Evolutionary conservation across 2,888 invertebrate genomes (phyloP), one percentile per base, ranked within the genome.

Genomic region (Polia nebulosa): DNA sequence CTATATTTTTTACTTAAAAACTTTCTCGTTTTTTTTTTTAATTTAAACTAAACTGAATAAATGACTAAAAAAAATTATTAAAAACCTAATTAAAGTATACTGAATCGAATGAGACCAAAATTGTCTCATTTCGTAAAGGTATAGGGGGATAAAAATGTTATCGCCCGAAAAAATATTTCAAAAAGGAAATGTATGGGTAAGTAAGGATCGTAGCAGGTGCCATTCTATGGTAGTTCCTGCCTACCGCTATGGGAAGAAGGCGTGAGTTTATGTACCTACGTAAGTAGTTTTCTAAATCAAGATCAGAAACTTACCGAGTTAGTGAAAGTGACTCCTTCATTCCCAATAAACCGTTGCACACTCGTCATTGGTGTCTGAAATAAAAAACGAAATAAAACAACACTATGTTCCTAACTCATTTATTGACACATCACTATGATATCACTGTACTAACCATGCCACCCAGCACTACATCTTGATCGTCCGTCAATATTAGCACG

Each of bases 401-500:
- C 81, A 75, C 45, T 61, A 83, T 85, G 0, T 84, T 85, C 84
- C 80, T 87, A 89, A 87, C 79, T 76, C 88, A 93, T 92, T 92
- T 92, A 92, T 92, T 93, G 78, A 15, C 76, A 80, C 75, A 84
- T 80, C 79, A 81, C 76, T 76, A 80, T 64, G 63, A 76, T 76
- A 80, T 64, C 66, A 76, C 57, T 62, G 51, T 76, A 95, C 96
- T 96, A 96, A 98, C 97, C 96, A 98, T 96, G 59, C 98, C 97
- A 89, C 97, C 97, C 57, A 99, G 92, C n/a, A 96, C 93, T 4
- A 96, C 93, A 95, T 99, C 99, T 91, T 98, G 98, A 93, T 99
- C 99, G 90, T 99, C 99, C 0, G 98, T 98, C 60, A 99, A 86
- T 80, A 99, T 95, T 45, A 98, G 87, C 53, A 99, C 95, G 87